Evolutionary conservation across 1,140 invertebrate species (phyloP), one percentile per base, ranked within the genome.

Genomic region (Arion vulgaris): DNA sequence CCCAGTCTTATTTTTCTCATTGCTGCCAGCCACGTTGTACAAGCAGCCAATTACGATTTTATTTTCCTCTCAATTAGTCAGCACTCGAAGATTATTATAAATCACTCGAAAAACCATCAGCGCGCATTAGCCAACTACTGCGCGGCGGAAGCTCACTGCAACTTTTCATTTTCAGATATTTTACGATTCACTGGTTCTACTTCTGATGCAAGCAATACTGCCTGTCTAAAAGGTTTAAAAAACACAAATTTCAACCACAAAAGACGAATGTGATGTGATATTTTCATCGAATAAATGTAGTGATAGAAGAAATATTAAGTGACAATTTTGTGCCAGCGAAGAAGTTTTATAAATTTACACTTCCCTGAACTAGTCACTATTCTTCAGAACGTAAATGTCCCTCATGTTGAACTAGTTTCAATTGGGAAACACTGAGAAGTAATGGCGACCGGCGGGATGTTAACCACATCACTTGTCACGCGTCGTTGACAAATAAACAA

Each of bases 91-190:
- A 66, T 32, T 66, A 66, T 66, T 66, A 66, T 66, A 66, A 34
- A 66, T 66, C 62, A 66, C 62, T 66, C 62, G n/a, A 66, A 66
- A 66, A 66, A 1, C 62, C 62, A 66, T 66, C 62, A 34, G 28
- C 28, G 62, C 62, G 62, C n/a, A 32, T 32, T 32, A 66, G 62
- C 62, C 62, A 23, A 66, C 62, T 32, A 66, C 28, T 32, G 62
- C 62, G 32, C 19, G 28, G 62, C 62, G 32, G 32, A 66, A 66
- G 62, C 15, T 9, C n/a, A 28, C 1, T 32, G 62, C 62, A 66
- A 66, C 62, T 66, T 66, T 32, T 28, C 62, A 66, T 66, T 66
- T 66, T 66, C 62, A 11, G n/a, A 66, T 66, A 19, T 66, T 66
- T 66, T 28, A 32, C 62, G n/a, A 5, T 32, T 66, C 62, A 17